A percentile compares a stretch with the other conserved stretches of the same genome.
phyloP scores from a whole-genome alignment of 1,140 invertebrate species.

The Drosophila triauraria region DNA sequence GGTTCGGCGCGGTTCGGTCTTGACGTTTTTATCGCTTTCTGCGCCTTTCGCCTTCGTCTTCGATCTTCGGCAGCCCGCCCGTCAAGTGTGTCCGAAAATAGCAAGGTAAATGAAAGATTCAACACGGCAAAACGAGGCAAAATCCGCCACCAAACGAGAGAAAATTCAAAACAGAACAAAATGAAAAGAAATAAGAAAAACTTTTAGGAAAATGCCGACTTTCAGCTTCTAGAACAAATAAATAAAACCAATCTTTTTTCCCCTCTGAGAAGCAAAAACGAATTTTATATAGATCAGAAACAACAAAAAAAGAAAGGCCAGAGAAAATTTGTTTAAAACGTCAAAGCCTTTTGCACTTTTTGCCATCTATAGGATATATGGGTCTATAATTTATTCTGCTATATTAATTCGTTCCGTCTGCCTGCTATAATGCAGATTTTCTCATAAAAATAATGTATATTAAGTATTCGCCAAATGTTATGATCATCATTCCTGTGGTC shows the following conservation, averaged over 20 bases:
- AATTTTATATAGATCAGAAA: conserved; percentile 27
- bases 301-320: conserved; percentile 45
- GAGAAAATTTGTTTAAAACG: conserved; percentile 67
- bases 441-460: conserved; percentile 8
- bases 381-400: conserved; percentile 9
- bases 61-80: conserved; percentile 60
- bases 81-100: conserved; percentile 81
- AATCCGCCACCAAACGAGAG: conserved; percentile 29
- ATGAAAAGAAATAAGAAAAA: conserved; percentile 34
- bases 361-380: conserved; percentile 55
- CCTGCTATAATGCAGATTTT: conserved; percentile 26
- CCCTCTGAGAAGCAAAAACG: conserved; percentile 20
- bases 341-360: conserved; percentile 67
- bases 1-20: conserved; percentile 32
- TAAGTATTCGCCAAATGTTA: conserved; percentile 16
- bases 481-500: conserved; percentile 12
- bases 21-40: conserved; percentile 62
- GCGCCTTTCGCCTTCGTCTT: conserved; percentile 61
- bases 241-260: conserved; percentile 66
- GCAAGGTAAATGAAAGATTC: conserved; percentile 74
- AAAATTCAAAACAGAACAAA: conserved; percentile 31
- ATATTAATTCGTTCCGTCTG: conserved; percentile 31
- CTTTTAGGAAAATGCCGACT: conserved; percentile 52
- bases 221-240: conserved; percentile 68
- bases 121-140: conserved; percentile 54